phyloP scores from a whole-genome alignment of 1,140 invertebrate genomes.

The Propsilocerus akamusi region DNA sequence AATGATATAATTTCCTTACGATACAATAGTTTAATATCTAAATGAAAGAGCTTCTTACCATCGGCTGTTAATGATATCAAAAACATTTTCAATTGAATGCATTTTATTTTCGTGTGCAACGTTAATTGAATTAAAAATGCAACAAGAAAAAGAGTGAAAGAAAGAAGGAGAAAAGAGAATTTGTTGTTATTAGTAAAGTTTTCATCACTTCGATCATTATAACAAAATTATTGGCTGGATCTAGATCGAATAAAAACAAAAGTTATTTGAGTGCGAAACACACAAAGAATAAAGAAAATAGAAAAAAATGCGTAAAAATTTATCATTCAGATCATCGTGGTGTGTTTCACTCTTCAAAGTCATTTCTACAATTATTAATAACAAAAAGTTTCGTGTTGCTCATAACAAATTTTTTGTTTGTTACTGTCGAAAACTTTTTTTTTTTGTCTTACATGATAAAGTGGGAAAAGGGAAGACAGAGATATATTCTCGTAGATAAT shows the following conservation, averaged over 20 bases:
- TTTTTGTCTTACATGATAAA: conserved; percentile 2
- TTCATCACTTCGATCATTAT: neutral
- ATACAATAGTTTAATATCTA: conserved; percentile 7
- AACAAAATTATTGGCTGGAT: neutral
- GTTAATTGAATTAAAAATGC: too few relatives aligned
- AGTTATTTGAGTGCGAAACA: neutral
- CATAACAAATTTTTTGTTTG: too few relatives aligned
- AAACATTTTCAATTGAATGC: conserved; percentile 1
- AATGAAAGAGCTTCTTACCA: conserved; percentile 10
- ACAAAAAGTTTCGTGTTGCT: too few relatives aligned
- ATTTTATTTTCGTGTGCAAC: too few relatives aligned
- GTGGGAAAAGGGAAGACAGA: neutral
- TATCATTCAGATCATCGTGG: too few relatives aligned
- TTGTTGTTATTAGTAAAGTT: neutral
- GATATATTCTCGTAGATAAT: conserved; percentile 97
- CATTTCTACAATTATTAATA: too few relatives aligned
- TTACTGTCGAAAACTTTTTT: conserved; percentile 99
- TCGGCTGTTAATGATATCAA: conserved; percentile 7
- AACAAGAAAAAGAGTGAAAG: too few relatives aligned
- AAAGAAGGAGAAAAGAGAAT: too few relatives aligned
- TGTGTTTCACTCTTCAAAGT: too few relatives aligned
- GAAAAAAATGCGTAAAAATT: too few relatives aligned
- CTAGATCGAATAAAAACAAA: neutral
- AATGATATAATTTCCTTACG: neutral
- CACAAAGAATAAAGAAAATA: too few relatives aligned